Evolutionary conservation across 2,888 invertebrate genomes (phyloP).

Genomic region (Morinoia aosen): DNA sequence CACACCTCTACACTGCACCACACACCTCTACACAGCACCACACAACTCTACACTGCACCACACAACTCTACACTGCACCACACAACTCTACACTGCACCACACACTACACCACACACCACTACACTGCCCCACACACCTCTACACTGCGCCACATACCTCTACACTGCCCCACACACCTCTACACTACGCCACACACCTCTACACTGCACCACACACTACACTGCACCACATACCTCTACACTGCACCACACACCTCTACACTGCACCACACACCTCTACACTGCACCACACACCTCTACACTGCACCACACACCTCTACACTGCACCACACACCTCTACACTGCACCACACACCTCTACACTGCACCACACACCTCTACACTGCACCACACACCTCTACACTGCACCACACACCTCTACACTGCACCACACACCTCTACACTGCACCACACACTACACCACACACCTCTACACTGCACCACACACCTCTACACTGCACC

Average conservation of each 20-base stretch:
- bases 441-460: too few species aligned
- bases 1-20: neutral
- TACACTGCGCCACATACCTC: conserved; percentile 7
- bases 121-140: neutral
- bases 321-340: neutral
- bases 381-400: conserved; percentile 42
- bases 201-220: neutral
- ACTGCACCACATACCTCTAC: neutral
- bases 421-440: too few species aligned
- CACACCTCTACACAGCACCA: neutral
- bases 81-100: neutral
- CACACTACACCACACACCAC: neutral
- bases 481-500: neutral
- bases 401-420: neutral
- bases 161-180: neutral
- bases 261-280: conserved; percentile 42
- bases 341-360: neutral
- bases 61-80: neutral
- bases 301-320: too few species aligned
- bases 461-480: neutral
- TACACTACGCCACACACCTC: too few species aligned
- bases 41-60: conserved; percentile 35
- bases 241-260: neutral
- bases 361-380: neutral
- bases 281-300: neutral